Evolutionary conservation across 1,140 invertebrate genomes (phyloP), one percentile per base, ranked within the genome.

Genomic region (Lutraria rhynchaena): DNA sequence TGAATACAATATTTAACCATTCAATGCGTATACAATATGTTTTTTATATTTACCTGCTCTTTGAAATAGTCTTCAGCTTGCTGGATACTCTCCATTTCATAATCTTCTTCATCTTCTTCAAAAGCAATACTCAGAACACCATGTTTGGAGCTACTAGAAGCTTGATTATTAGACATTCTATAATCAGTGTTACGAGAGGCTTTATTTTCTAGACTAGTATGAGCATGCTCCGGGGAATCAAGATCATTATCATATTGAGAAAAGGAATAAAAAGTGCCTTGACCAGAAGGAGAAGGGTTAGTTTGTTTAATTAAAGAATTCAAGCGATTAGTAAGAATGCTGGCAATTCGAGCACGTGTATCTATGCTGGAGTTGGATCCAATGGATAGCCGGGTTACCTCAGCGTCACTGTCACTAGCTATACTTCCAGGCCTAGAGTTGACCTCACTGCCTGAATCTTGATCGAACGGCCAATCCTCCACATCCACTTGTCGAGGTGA

Each of bases 401-500:
- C 49, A 22, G 60, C 73, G 22, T 82, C 57, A 46, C 67, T 83
- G 27, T 81, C 83, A 67, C 82, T 81, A 29, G 75, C 75, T 74
- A 69, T 63, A 76, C 78, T 84, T 41, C 65, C 78, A 35, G 71
- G 58, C 77, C 73, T 83, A 37, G 82, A 83, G 63, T 83, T 44
- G 61, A 58, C 57, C 22, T 85, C 85, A 83, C 76, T 86, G 24
- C 73, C 76, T n/a, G 70, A 67, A 49, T 88, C 87, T 17, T 85
- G 65, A 35, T 90, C 89, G 46, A 90, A 65, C 15, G 84, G 85
- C 90, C 89, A 90, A 51, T 91, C 87, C 9, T 85, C 81, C 58
- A 91, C 87, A 41, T 88, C 84, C 13, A 82, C 82, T 51, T 83
- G 70, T 60, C 84, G 78, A 24, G 88, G 87, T 0, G 86, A 88